Conservation (phyloP, 2,888 invertebrate species). For the Hipparchia sbordonii region DNA sequence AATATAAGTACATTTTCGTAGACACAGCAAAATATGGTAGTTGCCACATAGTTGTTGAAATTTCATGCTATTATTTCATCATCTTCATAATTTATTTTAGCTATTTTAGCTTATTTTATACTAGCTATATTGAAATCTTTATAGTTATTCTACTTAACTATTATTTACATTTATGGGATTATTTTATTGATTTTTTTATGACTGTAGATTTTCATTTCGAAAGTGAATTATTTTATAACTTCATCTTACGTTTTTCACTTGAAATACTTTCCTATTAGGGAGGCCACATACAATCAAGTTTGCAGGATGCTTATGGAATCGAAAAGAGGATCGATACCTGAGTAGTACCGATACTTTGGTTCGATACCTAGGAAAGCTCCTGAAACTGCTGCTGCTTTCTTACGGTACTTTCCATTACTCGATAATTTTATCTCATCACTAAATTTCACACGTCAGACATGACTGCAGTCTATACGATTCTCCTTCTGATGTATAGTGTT, state of each 20-base stretch:
- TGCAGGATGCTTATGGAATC: too few relatives aligned
- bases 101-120: neutral
- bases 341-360: too few relatives aligned
- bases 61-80: slow-evolving; percentile 5
- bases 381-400: too few relatives aligned
- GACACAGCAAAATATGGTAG: neutral
- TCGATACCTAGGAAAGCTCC: too few relatives aligned
- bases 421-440: too few relatives aligned
- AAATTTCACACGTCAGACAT: too few relatives aligned
- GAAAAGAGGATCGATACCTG: too few relatives aligned
- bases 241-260: neutral
- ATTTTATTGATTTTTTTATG: neutral
- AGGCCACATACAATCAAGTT: too few relatives aligned
- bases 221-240: neutral
- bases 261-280: too few relatives aligned
- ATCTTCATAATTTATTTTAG: neutral
- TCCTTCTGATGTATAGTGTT: too few relatives aligned
- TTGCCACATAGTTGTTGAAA: slow-evolving; percentile 5
- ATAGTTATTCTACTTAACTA: slow-evolving; percentile 15
- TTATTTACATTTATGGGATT: neutral
- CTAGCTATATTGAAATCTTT: slow-evolving; percentile 2
- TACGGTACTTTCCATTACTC: too few relatives aligned
- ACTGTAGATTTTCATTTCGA: neutral
- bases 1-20: neutral
- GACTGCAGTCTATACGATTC: too few relatives aligned